These are phyloP conservation scores for Drosophila fuyamai DNA, from an alignment of 1,140 invertebrate species.

Conservation along the genomic window DNA sequence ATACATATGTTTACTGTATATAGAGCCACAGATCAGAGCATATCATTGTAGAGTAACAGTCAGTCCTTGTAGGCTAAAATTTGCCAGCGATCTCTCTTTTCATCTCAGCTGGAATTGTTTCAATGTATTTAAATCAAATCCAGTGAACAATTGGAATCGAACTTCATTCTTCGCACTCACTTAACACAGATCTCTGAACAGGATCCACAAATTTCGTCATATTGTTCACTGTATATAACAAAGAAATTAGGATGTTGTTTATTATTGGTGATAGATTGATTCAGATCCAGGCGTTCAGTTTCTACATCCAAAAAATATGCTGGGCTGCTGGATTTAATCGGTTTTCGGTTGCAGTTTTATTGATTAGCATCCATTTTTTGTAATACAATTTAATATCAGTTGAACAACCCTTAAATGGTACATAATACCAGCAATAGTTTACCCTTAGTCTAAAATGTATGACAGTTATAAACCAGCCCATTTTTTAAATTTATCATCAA, in stretches of 20 bases:
- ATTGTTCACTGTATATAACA: slow-evolving; percentile 34
- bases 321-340: slow-evolving; percentile 21
- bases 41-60: slow-evolving; percentile 46
- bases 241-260: slow-evolving; percentile 30
- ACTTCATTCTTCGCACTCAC: slow-evolving; percentile 34
- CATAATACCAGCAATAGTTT: too few species aligned
- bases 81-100: slow-evolving; percentile 15
- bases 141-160: slow-evolving; percentile 20
- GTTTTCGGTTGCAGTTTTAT: slow-evolving; percentile 7
- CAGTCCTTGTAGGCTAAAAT: slow-evolving; percentile 26
- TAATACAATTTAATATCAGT: slow-evolving; percentile 3
- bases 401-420: background rate
- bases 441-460: background rate
- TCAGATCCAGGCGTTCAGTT: slow-evolving; percentile 9
- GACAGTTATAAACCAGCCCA: background rate
- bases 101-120: slow-evolving; percentile 20
- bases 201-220: slow-evolving; percentile 1
- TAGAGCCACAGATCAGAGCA: slow-evolving; percentile 43
- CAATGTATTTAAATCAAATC: slow-evolving; percentile 10
- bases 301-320: slow-evolving; percentile 8
- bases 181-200: slow-evolving; percentile 3
- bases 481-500: background rate
- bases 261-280: slow-evolving; percentile 26
- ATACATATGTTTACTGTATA: slow-evolving; percentile 22
- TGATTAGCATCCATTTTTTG: background rate